Percentiles rank a stretch among this genome's conserved stretches.
These are phyloP conservation scores for Lordiphosa fenestrarum DNA, from an alignment of 2,888 invertebrate species.

Conservation along the genomic window DNA sequence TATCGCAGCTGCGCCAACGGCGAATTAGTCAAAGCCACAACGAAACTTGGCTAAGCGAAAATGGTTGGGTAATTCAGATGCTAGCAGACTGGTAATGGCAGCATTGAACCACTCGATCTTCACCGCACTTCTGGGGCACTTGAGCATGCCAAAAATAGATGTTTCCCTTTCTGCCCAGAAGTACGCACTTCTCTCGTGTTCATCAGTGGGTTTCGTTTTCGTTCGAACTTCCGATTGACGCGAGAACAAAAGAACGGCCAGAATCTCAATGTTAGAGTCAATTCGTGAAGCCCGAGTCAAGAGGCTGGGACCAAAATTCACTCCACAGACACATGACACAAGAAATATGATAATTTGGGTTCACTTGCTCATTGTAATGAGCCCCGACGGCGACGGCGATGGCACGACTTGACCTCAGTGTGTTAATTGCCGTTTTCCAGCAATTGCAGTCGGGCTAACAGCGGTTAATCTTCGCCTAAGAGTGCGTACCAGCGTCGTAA, in stretches of 20 bases:
- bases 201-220: slow-evolving; percentile 11
- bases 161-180: slow-evolving; percentile 27
- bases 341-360: slow-evolving; percentile 47
- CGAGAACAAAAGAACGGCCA: slow-evolving; percentile 33
- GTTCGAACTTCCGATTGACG: slow-evolving; percentile 46
- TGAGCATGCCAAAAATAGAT: slow-evolving; percentile 50
- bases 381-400: slow-evolving; percentile 38
- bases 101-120: neutral
- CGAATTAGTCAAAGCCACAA: slow-evolving; percentile 43
- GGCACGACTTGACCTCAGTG: slow-evolving; percentile 59
- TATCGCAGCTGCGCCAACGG: slow-evolving; percentile 20
- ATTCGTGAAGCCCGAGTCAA: slow-evolving; percentile 1
- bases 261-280: slow-evolving; percentile 8
- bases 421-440: slow-evolving; percentile 58
- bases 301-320: slow-evolving; percentile 48
- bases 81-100: slow-evolving; percentile 1
- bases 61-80: slow-evolving; percentile 7
- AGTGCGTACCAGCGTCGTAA: slow-evolving; percentile 32
- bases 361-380: slow-evolving; percentile 40
- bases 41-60: slow-evolving; percentile 23
- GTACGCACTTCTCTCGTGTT: neutral
- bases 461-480: slow-evolving; percentile 52
- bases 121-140: slow-evolving; percentile 42
- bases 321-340: slow-evolving; percentile 8
- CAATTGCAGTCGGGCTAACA: slow-evolving; percentile 22